These are phyloP conservation scores for Aphrophora alni DNA, from an alignment of 2,888 invertebrate species.

Conservation along the genomic window DNA sequence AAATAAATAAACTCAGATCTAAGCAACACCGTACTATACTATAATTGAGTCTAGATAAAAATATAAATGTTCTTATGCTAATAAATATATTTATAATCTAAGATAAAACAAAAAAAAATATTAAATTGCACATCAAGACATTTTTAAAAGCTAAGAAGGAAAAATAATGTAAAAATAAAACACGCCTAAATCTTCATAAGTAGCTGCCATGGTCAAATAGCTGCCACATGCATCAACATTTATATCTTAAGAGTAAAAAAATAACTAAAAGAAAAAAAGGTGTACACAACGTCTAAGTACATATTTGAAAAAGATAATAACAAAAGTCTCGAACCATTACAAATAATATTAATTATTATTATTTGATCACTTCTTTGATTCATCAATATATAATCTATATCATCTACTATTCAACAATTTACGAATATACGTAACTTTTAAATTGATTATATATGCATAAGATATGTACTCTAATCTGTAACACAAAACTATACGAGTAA, in stretches of 20 bases:
- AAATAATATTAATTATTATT: not conserved
- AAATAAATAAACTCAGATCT: not conserved
- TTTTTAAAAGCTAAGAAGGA: not conserved
- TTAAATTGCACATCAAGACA: not conserved
- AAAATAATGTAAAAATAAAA: not conserved
- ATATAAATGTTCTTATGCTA: not conserved
- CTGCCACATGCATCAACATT: not conserved
- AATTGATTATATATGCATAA: too few relatives aligned
- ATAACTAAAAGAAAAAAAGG: not conserved
- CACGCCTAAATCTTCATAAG: not conserved
- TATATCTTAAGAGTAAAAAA: not conserved
- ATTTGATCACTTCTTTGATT: conserved; percentile 7
- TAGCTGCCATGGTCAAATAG: not conserved
- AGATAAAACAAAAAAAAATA: not conserved
- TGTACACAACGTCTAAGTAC: not conserved
- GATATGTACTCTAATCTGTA: not conserved
- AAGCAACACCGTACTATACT: not conserved
- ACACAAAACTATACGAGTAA: not conserved
- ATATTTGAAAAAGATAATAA: not conserved
- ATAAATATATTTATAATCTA: conserved; percentile 2
- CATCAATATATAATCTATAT: not conserved
- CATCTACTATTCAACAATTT: not conserved
- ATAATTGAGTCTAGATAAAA: not conserved
- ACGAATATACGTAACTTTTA: too few relatives aligned
- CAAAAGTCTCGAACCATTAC: not conserved